Evolutionary conservation across 2,888 invertebrate species (phyloP).

Genomic region (Plusia festucae): DNA sequence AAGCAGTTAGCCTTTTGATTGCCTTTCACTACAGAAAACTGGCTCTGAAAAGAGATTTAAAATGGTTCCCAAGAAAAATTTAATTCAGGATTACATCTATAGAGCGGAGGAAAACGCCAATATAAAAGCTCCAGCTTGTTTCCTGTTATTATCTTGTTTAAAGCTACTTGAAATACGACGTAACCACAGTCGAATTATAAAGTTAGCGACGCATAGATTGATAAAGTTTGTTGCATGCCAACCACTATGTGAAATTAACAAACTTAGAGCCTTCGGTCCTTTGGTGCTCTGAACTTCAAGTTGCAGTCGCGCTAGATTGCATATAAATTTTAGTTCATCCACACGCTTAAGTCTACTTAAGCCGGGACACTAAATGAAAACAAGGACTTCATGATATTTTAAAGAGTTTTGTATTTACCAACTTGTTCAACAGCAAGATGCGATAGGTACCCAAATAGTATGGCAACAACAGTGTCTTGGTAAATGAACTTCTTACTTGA

Average conservation of each 20-base stretch:
- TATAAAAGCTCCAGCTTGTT: conserved; percentile 6
- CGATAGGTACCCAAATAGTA: no score
- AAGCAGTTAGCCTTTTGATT: conserved; percentile 67
- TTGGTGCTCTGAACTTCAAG: conserved; percentile 69
- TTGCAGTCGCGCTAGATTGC: conserved; percentile 67
- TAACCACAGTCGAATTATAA: conserved; percentile 62
- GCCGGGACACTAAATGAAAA: not conserved
- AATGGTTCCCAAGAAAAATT: conserved; percentile 36
- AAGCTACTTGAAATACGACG: conserved; percentile 36
- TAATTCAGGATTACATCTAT: conserved; percentile 17
- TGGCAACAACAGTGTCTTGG: no score
- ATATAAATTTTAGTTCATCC: conserved; percentile 70
- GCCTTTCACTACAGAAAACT: conserved; percentile 60
- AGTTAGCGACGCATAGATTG: conserved; percentile 77
- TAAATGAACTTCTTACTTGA: no score
- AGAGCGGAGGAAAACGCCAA: not conserved
- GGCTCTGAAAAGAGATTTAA: conserved; percentile 52
- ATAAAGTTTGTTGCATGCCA: conserved; percentile 80
- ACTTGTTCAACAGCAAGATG: no score
- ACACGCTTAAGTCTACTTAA: conserved; percentile 54
- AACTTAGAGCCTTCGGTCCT: conserved; percentile 77
- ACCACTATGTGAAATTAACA: conserved; percentile 83
- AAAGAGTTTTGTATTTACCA: no score
- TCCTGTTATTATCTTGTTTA: conserved; percentile 18
- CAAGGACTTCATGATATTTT: not conserved